Evolutionary conservation across 2,888 invertebrate species (phyloP), one percentile per base, ranked within the genome.

Genomic region (Holacanthella duospinosa): DNA sequence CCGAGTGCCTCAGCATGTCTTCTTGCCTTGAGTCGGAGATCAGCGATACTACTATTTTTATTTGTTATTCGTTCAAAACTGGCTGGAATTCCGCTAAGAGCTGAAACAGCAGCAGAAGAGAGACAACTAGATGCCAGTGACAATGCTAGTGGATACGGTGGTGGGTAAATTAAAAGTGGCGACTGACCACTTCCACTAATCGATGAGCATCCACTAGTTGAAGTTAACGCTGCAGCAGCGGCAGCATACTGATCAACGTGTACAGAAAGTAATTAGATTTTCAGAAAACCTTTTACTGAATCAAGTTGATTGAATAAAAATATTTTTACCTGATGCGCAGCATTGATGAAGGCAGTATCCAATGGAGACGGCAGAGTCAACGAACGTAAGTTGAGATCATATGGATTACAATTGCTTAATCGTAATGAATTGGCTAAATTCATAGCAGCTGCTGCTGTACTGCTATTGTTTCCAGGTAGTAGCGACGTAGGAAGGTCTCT

Each of bases 1-100:
- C 81, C 92, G 60, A 94, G 79, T 0, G 93, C 90, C 73, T 93
- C 93, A 29, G 93, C 88, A 78, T 94, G 94, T 74, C 92, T 86
- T 76, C 90, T 86, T 25, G 95, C 94, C 79, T 95, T 95, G 70
- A 94, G 83, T 73, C 95, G 82, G 62, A 95, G 82, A 79, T 95
- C 95, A 0, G 93, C 94, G 76, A 95, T 94, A 77, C 93, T 93
- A 25, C 92, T 93, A 74, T 89, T 88, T 77, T 89, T 88, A 74
- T 88, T 87, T 66, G 65, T 66, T 64, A 77, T 75, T 63, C 71
- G 43, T 54, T 71, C 72, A 60, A 66, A 68, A 59, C 65, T 67
- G 59, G 69, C 74, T 59, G 72, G 80, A 53, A 80, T 79, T 21
- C 79, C 79, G n/a, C 80, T 77, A 9, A 80, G 76, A 59, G 78